These are phyloP conservation scores for Asbolus verrucosus DNA, from an alignment of 1,140 invertebrate genomes.

Conservation along the genomic window DNA sequence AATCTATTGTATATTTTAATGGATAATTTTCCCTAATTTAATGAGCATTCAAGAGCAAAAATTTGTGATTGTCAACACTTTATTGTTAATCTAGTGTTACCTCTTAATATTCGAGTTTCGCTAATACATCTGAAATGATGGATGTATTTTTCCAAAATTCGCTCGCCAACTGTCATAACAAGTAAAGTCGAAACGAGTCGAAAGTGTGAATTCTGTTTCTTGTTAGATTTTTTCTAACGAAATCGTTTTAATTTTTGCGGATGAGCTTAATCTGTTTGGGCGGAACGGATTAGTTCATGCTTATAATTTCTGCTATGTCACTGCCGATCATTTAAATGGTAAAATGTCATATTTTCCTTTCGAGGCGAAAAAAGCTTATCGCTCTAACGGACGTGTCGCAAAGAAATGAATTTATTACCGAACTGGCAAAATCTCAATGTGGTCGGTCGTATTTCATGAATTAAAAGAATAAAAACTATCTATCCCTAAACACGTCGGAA, in stretches of 20 bases:
- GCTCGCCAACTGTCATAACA: too few relatives aligned
- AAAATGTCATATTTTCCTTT: slow-evolving; percentile 21
- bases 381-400: slow-evolving; percentile 2
- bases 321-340: slow-evolving; percentile 32
- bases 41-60: too few relatives aligned
- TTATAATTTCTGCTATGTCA: slow-evolving; percentile 8
- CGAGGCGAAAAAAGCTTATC: not conserved
- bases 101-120: too few relatives aligned
- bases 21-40: too few relatives aligned
- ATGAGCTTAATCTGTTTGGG: slow-evolving; percentile 31
- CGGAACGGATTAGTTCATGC: slow-evolving; percentile 37
- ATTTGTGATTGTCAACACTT: too few relatives aligned
- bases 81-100: too few relatives aligned
- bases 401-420: slow-evolving; percentile 28
- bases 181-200: slow-evolving; percentile 25
- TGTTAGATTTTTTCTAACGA: not conserved
- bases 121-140: too few relatives aligned
- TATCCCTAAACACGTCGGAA: slow-evolving; percentile 49
- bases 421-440: slow-evolving; percentile 36
- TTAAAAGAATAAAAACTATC: slow-evolving; percentile 26
- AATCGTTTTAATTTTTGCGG: slow-evolving; percentile 37
- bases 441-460: slow-evolving; percentile 28
- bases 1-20: too few relatives aligned
- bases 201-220: slow-evolving; percentile 14
- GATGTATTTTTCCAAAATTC: too few relatives aligned